Percentiles rank a stretch among this genome's conserved stretches.
Evolutionary conservation across 2,113 vertebrate genomes (phyloP).

Genomic region (Paralichthys olivaceus): DNA sequence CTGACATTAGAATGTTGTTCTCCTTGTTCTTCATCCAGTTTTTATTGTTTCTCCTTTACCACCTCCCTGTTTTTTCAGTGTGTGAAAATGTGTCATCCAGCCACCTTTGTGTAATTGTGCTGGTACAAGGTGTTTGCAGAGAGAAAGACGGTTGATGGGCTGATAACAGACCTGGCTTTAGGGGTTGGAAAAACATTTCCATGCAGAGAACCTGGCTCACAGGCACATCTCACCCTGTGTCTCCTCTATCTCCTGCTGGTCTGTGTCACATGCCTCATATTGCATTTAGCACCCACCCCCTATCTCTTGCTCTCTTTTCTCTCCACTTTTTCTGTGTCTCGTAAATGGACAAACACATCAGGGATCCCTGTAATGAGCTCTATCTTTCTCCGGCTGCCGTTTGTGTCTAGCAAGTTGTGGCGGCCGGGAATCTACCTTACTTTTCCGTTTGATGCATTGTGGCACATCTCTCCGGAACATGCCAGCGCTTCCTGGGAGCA

Average conservation of each 20-base stretch:
- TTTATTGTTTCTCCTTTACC: slow-evolving; percentile 27
- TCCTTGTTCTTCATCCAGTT: slow-evolving; percentile 25
- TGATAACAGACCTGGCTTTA: slow-evolving; percentile 66
- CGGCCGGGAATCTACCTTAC: slow-evolving; percentile 37
- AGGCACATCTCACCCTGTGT: slow-evolving; percentile 38
- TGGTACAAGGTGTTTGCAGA: slow-evolving; percentile 63
- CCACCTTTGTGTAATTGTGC: slow-evolving; percentile 57
- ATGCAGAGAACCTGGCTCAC: slow-evolving; percentile 29
- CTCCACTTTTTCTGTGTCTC: slow-evolving; percentile 23
- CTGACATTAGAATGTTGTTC: slow-evolving; percentile 46
- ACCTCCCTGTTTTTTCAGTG: slow-evolving; percentile 26
- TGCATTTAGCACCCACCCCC: slow-evolving; percentile 13
- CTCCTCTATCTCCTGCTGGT: slow-evolving; percentile 21
- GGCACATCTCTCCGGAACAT: slow-evolving; percentile 59
- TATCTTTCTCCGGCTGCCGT: slow-evolving; percentile 39
- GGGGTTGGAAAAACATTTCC: slow-evolving; percentile 55
- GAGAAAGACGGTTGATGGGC: slow-evolving; percentile 49
- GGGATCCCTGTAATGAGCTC: slow-evolving; percentile 45
- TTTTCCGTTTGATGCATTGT: slow-evolving; percentile 53
- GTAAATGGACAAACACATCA: slow-evolving; percentile 62
- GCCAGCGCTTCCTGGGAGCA: slow-evolving; percentile 39
- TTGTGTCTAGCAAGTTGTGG: slow-evolving; percentile 51
- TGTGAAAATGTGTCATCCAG: slow-evolving; percentile 57
- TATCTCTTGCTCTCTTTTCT: background rate
- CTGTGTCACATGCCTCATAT: slow-evolving; percentile 17